Conservation (phyloP, 2,888 invertebrate genomes). For the Conus canariensis region DNA sequence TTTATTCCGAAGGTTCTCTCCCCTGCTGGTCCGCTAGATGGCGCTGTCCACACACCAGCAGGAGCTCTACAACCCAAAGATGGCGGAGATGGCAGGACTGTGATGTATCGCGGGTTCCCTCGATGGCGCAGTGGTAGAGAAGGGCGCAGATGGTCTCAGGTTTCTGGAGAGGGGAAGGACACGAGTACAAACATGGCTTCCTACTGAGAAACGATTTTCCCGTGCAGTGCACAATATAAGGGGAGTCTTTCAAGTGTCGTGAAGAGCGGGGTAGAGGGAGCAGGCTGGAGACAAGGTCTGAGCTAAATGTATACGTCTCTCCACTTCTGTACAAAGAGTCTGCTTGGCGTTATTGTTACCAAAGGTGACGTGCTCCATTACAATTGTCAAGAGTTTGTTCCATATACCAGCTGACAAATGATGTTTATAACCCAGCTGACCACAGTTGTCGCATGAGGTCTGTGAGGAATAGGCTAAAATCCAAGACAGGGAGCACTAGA, state of each 20-base stretch:
- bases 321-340: too few species aligned
- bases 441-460: too few species aligned
- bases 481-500: too few species aligned
- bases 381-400: too few species aligned
- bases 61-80: neutral
- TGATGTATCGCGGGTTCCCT: neutral
- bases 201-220: neutral
- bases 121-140: neutral
- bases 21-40: neutral
- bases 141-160: neutral
- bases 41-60: neutral
- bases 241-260: too few species aligned
- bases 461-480: too few species aligned
- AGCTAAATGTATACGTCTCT: too few species aligned
- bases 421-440: too few species aligned
- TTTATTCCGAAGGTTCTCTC: neutral
- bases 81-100: neutral
- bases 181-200: slow-evolving; percentile 21
- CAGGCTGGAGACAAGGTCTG: too few species aligned
- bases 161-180: neutral
- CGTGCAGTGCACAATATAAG: slow-evolving; percentile 8
- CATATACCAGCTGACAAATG: too few species aligned
- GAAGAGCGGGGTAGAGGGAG: neutral
- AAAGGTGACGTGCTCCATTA: too few species aligned
- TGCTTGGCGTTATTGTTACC: too few species aligned